Evolutionary conservation across 2,113 vertebrate species (phyloP), one percentile per base, ranked within the genome.

Genomic region (Glaucidium brasilianum): DNA sequence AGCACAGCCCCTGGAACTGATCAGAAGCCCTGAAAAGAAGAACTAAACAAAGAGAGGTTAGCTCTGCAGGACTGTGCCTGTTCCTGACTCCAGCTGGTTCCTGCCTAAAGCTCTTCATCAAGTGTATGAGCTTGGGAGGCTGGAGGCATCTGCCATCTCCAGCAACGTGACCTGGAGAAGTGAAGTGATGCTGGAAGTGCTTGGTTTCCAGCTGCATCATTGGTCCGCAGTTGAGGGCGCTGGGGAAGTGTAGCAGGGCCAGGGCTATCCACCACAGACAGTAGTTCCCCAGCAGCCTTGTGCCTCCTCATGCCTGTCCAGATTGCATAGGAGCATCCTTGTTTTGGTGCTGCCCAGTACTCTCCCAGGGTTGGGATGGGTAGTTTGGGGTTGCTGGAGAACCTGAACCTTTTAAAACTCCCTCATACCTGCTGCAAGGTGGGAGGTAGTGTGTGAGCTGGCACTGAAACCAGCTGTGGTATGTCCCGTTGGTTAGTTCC

Each of bases 301-400:
- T 60, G 41, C 41, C 2, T 68, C 29, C 15, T 11, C 2, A 0
- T 49, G 39, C 50, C 53, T 0, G 2, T 5, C 21, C 0, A 3
- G 64, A 45, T 52, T 35, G 27, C 22, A 13, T 37, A 32, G 56
- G 23, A 71, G 27, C 8, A 13, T 58, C 43, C 34, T 77, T 58
- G 25, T 88, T 64, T 58, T 3, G 5, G 2, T 41, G 37, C 35
- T 81, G 35, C 45, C 16, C 10, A 6, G 18, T 63, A 60, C 6
- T 30, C 47, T 83, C 15, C 17, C 0, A 0, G 26, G 32, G 3
- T 14, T 58, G 60, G 64, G 21, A 74, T 53, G 9, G 41, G 10
- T 78, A 35, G 43, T 85, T 72, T 15, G 19, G 52, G 22, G 30
- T 59, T 0, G 0, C 17, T 72, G 34, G 45, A 85, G 71, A 75